Base-by-base conservation (phyloP, 53 echinoderm and acorn worm genomes). In the Apostichopus leukothele region DNA sequence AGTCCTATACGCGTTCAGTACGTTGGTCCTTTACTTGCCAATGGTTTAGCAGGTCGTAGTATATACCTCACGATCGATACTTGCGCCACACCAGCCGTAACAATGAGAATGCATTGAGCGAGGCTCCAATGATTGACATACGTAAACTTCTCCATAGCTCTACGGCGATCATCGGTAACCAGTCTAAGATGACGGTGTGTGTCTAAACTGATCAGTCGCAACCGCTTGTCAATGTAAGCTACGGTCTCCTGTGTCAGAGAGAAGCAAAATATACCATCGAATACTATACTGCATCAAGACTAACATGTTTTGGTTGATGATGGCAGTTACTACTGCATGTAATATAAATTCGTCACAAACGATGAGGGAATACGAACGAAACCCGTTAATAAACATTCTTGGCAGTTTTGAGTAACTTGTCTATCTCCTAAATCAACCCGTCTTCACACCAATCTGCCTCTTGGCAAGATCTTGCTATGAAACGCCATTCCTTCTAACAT, bases 121-220 rank as follows among this genome's bases (percentile, higher is more conserved):
- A 67, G 4, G 14, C 85, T 85, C 85, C 85, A 85, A 7, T 85
- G 67, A 16, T 60, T 11, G 1, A 85, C 85, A 50, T 67, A 85
- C 11, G 3, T 12, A 50, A 10, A 60, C 9, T 85, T 85, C 27
- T 20, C 23, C 4, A 63, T 6, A 22, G 66, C 26, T 10, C 5
- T 3, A 39, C 0, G 9, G 6, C 50, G 14, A 39, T 85, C 50
- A 0, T 26, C 5, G 7, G 66, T 14, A 51, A 76, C 20, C 77
- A 5, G 9, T 5, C 5, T 51, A 25, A 76, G 77, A 10, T 76
- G 77, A 11, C 16, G 26, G 6, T 13, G 7, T 13, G 27, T 27
- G 5, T 76, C 77, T 5, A 76, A 39, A 2, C 16, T 9, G 7
- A 76, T 76, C 26, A 39, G 50, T 51, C 77, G 50, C 16, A 76